These are phyloP conservation scores for Lithosia quadra DNA, from an alignment of 2,888 invertebrate species.

Conservation along the genomic window DNA sequence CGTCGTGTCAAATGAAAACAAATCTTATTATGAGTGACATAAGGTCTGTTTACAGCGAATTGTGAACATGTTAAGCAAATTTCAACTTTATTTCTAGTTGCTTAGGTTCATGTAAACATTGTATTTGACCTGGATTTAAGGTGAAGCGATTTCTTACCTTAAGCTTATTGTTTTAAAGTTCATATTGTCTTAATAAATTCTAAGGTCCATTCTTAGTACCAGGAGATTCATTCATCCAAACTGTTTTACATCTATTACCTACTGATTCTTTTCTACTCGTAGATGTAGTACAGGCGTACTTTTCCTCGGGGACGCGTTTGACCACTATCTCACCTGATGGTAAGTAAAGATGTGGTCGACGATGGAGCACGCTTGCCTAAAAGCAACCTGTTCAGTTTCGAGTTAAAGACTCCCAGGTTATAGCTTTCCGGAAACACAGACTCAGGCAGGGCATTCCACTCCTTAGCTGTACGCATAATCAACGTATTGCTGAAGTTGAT, in stretches of 20 bases:
- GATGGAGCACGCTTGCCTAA: no score
- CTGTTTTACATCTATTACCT: neutral
- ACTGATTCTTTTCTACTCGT: no score
- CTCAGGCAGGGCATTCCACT: no score
- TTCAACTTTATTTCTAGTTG: neutral
- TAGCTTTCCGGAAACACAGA: no score
- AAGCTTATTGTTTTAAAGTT: neutral
- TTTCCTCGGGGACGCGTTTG: no score
- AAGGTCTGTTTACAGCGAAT: neutral
- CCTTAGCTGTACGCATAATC: no score
- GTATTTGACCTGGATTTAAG: constrained; percentile 1
- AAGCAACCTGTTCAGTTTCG: no score
- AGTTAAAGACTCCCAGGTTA: no score
- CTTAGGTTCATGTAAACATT: neutral
- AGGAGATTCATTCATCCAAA: constrained; percentile 2
- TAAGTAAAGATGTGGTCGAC: no score
- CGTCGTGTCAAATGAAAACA: neutral
- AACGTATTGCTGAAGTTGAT: no score
- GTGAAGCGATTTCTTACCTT: neutral
- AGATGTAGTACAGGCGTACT: no score
- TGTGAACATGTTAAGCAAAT: neutral
- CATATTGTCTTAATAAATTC: neutral
- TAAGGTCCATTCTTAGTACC: neutral
- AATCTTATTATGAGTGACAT: neutral
- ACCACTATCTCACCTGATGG: no score